Evolutionary conservation across 2,797 vertebrate species (phyloP), one percentile per base, ranked within the genome.

Genomic region (Miichthys miiuy): DNA sequence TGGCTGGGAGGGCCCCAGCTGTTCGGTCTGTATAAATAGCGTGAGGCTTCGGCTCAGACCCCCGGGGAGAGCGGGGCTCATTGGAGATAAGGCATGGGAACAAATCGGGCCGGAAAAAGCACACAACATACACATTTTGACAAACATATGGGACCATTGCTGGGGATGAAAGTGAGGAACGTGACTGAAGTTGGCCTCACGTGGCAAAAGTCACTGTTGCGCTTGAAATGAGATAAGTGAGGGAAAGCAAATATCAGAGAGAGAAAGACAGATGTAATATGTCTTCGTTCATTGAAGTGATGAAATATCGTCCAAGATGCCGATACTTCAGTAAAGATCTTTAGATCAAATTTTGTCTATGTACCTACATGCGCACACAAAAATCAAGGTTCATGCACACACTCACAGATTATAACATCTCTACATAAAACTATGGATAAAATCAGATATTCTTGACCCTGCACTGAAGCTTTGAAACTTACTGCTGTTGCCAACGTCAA

Each of bases 21-120:
- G 95, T 95, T 96, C 88, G 78, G 90, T 93, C 93, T 94, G 93
- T 95, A 96, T 94, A 96, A 96, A 96, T 95, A 96, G 95, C 87
- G 87, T 92, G 92, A 93, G 91, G 93, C 92, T 92, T 92, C 74
- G 46, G 82, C 88, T 87, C 54, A 27, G 87, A 90, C 88, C 92
- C 93, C 88, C 91, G 81, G 94, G 94, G 93, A 94, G 89, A 80
- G 74, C 65, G 86, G 91, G 93, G 90, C 92, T 95, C 93, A 92
- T 94, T 82, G 91, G 94, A 94, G 92, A 90, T 82, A 91, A 91
- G 87, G 88, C 91, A 91, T 87, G 88, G 91, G 93, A 92, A 92
- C 94, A 92, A 95, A 95, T 94, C 89, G 70, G 89, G 90, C 93
- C 20, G 89, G 90, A 95, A 93, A 93, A 95, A 95, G 87, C 92